Base-by-base conservation (phyloP, 2,888 invertebrate genomes). In the Caenorhabditis uteleia region DNA sequence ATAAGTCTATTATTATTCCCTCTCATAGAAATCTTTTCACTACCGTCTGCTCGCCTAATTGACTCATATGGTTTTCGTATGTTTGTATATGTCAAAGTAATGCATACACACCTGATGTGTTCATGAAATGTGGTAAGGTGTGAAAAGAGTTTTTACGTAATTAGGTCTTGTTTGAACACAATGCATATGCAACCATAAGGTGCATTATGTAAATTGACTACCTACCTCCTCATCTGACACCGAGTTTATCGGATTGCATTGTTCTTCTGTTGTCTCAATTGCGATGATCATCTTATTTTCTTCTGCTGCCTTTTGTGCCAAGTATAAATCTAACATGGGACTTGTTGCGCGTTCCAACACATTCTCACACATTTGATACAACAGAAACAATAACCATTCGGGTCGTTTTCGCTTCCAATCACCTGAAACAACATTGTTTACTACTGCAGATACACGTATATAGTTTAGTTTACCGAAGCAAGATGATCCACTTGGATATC, bases 371-470 rank as follows among this genome's bases (percentile, higher is more conserved):
- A 88, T 77, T 21, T 87, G 86, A 76, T 87, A 86, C 40, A 88
- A 82, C 84, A 87, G 84, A 57, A 88, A 79, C 84, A 88, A 85
- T 47, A 87, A 84, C 87, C 87, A 88, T 31, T 87, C 84, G 1
- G 87, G 87, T 33, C 87, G 78, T 77, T 87, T 87, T 29, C 85
- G 77, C 61, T 86, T 85, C 87, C 87, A 88, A 76, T 86, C 85
- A 21, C 85, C 86, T 27, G 86, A 53, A 70, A 60, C 8, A 21
- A 26, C 5, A 27, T 27, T 1, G 5, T 21, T 16, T 21, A 12
- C 26, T 21, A 38, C 36, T 7, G 20, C 25, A 18, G 25, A 34
- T 16, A 47, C 10, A 47, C 23, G 23, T 31, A 46, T 14, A 27
- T n/a, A n/a, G n/a, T n/a, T n/a, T n/a, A n/a, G n/a, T n/a, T n/a